Percentiles rank a stretch among this genome's conserved stretches.
Evolutionary conservation across 2,113 vertebrate genomes (phyloP).

Genomic region (Strigops habroptila): DNA sequence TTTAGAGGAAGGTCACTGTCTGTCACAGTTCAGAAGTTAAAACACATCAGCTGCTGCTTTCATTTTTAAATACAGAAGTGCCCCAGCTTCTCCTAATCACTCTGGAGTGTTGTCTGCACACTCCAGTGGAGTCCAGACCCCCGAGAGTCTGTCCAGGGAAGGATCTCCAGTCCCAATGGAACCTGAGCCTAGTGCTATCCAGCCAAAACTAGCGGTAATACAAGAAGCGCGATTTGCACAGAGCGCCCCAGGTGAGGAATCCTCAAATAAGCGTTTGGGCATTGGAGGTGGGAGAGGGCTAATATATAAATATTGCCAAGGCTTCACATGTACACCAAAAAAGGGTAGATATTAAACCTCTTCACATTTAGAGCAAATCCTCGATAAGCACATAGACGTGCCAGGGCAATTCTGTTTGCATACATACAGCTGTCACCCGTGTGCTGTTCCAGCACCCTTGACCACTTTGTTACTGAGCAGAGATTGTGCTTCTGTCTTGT

Average conservation of each 20-base stretch:
- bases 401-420: background rate
- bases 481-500: background rate
- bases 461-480: background rate
- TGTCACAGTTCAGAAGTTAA: background rate
- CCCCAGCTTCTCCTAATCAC: slow-evolving; percentile 96
- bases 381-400: rapidly evolving
- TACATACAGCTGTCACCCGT: rapidly evolving
- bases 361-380: background rate
- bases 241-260: slow-evolving; percentile 85
- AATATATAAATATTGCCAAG: rapidly evolving
- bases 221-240: slow-evolving; percentile 95
- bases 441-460: background rate
- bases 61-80: slow-evolving; percentile 82
- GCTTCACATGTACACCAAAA: background rate
- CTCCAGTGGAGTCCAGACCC: slow-evolving; percentile 96
- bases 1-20: background rate
- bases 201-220: slow-evolving; percentile 94
- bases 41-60: slow-evolving; percentile 53
- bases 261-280: background rate
- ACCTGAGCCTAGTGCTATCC: slow-evolving; percentile 82
- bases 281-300: background rate
- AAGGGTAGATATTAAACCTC: rapidly evolving
- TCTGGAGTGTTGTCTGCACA: slow-evolving; percentile 92
- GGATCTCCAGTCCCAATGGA: slow-evolving; percentile 94
- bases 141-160: slow-evolving; percentile 94